phyloP scores from a whole-genome alignment of 2,888 invertebrate species.

The Ptycholaimellus sp. region DNA sequence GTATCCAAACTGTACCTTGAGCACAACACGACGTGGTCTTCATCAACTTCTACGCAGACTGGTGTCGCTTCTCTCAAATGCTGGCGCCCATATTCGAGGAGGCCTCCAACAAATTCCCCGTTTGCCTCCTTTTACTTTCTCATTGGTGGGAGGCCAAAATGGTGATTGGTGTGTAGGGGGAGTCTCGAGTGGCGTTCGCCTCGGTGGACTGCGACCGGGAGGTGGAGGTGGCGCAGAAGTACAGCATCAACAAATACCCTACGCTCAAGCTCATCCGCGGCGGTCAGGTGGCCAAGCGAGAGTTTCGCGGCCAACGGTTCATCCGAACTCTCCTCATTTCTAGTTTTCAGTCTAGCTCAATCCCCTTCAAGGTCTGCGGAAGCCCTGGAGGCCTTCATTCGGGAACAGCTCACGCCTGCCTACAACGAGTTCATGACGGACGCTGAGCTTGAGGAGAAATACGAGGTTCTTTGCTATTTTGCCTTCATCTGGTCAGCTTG shows the following conservation, averaged over 20 bases:
- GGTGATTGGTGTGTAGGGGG: neutral
- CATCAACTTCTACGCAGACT: slow-evolving; percentile 96
- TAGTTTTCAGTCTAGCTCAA: no score
- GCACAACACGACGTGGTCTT: slow-evolving; percentile 65
- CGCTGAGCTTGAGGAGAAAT: slow-evolving; percentile 43
- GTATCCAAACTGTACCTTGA: slow-evolving; percentile 10
- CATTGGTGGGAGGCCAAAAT: neutral
- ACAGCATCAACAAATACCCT: slow-evolving; percentile 91
- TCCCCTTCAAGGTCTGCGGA: slow-evolving; percentile 75
- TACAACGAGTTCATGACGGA: slow-evolving; percentile 50
- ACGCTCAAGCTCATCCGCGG: slow-evolving; percentile 61
- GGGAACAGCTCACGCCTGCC: slow-evolving; percentile 62
- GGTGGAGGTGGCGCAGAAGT: slow-evolving; percentile 54
- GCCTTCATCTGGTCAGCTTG: no score
- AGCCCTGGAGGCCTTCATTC: slow-evolving; percentile 63
- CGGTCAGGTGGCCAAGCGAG: slow-evolving; percentile 30
- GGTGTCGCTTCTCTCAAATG: slow-evolving; percentile 95
- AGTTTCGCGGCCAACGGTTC: no score
- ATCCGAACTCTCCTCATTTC: no score
- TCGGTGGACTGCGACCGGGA: slow-evolving; percentile 92
- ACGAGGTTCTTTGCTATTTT: no score
- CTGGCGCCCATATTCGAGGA: slow-evolving; percentile 87
- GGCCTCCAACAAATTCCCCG: slow-evolving; percentile 54
- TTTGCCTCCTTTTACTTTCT: neutral
- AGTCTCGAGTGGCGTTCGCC: slow-evolving; percentile 54